Evolutionary conservation across 2,888 invertebrate genomes (phyloP), one percentile per base, ranked within the genome.

Genomic region (Brachylomia viminalis): DNA sequence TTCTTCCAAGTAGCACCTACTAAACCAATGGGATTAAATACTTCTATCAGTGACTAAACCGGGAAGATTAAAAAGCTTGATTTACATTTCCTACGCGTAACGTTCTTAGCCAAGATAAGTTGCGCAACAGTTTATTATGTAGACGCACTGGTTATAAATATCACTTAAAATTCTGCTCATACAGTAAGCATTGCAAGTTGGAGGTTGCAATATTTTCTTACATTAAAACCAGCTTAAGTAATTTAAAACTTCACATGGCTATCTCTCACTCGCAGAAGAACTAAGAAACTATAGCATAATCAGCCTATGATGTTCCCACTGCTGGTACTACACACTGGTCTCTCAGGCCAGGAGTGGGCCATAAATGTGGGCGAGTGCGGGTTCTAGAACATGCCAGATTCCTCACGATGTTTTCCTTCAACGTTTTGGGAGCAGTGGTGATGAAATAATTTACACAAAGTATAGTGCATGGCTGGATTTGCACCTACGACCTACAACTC

Each of bases 91-190:
- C 33, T 49, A 58, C 33, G 64, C 49, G 23, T 30, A 23, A 30
- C 42, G 11, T 77, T 71, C 42, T 64, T 27, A 72, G 17, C 23
- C 23, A 27, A 79, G 79, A 72, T 79, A 72, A 72, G 15, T 49
- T 30, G 30, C 72, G 11, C 47, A 71, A 64, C 72, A 52, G 72
- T 77, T 72, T 79, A 56, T 77, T 72, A 79, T 79, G 15, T 49
- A 45, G 59, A 45, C 23, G 15, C 42, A 42, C 30, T 17, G 13
- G 62, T 30, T 45, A 64, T 72, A 72, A 77, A 77, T 72, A 72
- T 27, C 8, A 77, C 33, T 79, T 64, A 64, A 11, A 54, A 27
- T 38, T 59, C 76, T 76, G 30, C 45, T 52, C 30, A 62, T 56
- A 61, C 61, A 47, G 54, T 54, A 23, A 62, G 42, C n/a, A 23